Evolutionary conservation across 2,888 invertebrate species (phyloP), one percentile per base, ranked within the genome.

Genomic region (Brachypterus glaber): DNA sequence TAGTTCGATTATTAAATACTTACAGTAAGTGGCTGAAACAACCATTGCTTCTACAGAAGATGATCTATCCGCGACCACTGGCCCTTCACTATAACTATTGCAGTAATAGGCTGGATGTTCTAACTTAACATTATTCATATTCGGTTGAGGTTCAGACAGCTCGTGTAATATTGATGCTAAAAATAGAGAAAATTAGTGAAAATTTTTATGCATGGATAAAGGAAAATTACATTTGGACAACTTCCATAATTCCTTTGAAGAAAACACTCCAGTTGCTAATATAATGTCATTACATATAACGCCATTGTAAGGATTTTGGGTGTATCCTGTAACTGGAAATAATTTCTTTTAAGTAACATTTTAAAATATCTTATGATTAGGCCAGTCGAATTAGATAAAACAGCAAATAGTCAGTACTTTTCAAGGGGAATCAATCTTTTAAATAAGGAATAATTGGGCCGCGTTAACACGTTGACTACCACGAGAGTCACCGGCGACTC

Each of bases 271-370:
- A 62, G 96, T 97, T 64, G 97, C 96, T 79, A 93, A 82, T 74
- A 97, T 96, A 70, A 95, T 95, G 78, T 96, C 93, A 77, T 93
- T 93, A 79, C 92, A 92, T 71, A 93, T 87, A 68, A 95, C 92
- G 67, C 92, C 92, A 74, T 93, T 93, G 79, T 93, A 93, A 65
- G 92, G 90, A 79, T 93, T 93, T 77, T 91, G 89, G 64, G 80
- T 79, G 72, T 82, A 82, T 69, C 82, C 82, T 82, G 77, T 66
- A 60, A 59, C 54, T 52, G 50, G 47, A 52, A 54, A 52, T 48
- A 51, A 54, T 44, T 50, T 48, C 38, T 43, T 37, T 45, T 37
- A 30, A 38, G 29, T 21, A 35, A 31, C 3, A 34, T 21, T 21
- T n/a, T n/a, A n/a, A n/a, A n/a, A n/a, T n/a, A n/a, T n/a, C n/a